Evolutionary conservation across 1,140 invertebrate genomes (phyloP), one percentile per base, ranked within the genome.

Genomic region (Caenorhabditis brenneri): DNA sequence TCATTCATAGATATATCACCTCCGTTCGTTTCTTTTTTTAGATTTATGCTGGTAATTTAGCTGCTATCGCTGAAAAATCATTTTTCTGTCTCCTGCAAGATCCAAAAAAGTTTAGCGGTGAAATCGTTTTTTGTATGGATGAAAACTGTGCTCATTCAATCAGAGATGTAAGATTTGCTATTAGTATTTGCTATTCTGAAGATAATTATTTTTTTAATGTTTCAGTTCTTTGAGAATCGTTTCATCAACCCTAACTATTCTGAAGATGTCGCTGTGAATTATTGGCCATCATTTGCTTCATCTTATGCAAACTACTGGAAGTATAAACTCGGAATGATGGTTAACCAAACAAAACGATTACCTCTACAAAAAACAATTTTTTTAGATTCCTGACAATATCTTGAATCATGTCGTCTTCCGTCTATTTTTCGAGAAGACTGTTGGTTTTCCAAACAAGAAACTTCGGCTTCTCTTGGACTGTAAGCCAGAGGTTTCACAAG

Each of bases 41-140:
- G 82, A 83, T 83, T 19, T 83, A 79, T 46, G 82, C 58, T 49
- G 69, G 65, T n/a, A 83, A 83, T n/a, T 39, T 83, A 15, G 69
- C 82, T 55, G 42, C 33, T 6, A 80, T 83, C 9, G 49, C 65
- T 6, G 82, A 83, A 10, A 55, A 48, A 22, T 39, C 82, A 12
- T 74, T 83, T 22, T 79, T 79, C 31, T 29, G 69, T 6, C 49
- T 83, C 6, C 9, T 49, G 22, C 19, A 78, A 1, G 27, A 83
- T 53, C 74, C 69, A 15, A 46, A 42, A 29, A 83, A 46, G 42
- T 83, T 48, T 22, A 74, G 36, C 55, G 82, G 58, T 79, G 82
- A 83, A 65, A 79, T 83, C 6, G 82, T 83, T n/a, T 83, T 74
- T 48, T 83, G 82, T 51, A 51, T 83, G 82, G 82, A 83, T 79